These are phyloP conservation scores for Bradypus variegatus DNA, from an alignment of 2,797 vertebrate genomes.

Conservation along the genomic window DNA sequence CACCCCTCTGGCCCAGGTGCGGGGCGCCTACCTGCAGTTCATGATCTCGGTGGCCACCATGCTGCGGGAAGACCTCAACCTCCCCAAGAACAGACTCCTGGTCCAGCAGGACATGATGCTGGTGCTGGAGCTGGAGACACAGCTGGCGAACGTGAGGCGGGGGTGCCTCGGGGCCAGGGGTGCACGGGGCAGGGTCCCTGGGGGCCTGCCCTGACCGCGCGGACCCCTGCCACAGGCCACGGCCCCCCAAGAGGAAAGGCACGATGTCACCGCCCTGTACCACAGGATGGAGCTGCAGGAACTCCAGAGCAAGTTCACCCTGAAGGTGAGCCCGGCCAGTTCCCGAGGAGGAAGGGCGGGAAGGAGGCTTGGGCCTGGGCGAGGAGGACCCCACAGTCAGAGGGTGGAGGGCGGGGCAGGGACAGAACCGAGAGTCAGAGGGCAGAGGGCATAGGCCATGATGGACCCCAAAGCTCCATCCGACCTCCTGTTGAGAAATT, in stretches of 20 bases:
- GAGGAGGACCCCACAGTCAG: not conserved
- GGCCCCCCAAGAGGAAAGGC: slow-evolving; percentile 87
- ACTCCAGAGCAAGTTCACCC: slow-evolving; percentile 82
- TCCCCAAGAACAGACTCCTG: slow-evolving; percentile 78
- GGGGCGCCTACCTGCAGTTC: slow-evolving; percentile 91
- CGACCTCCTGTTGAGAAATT: not conserved
- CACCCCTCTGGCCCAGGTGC: slow-evolving; percentile 76
- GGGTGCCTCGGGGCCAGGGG: fast-evolving
- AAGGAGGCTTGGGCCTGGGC: not conserved
- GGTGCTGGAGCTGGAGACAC: slow-evolving; percentile 91
- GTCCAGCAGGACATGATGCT: slow-evolving; percentile 87
- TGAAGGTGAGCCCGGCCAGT: slow-evolving; percentile 76
- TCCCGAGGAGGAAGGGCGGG: not conserved
- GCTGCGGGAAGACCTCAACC: slow-evolving; percentile 84
- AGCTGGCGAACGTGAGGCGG: slow-evolving; percentile 81
- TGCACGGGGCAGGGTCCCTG: fast-evolving
- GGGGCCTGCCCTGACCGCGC: fast-evolving
- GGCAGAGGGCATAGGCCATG: not conserved
- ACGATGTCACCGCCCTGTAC: slow-evolving; percentile 90
- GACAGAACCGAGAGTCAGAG: not conserved
- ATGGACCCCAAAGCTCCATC: not conserved
- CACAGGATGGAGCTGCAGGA: slow-evolving; percentile 88
- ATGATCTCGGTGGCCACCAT: slow-evolving; percentile 89
- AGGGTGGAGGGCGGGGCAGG: too few relatives aligned
- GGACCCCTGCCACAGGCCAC: slow-evolving; percentile 79